Base-by-base conservation (phyloP, 2,797 vertebrate genomes). In the Anas capensis region DNA sequence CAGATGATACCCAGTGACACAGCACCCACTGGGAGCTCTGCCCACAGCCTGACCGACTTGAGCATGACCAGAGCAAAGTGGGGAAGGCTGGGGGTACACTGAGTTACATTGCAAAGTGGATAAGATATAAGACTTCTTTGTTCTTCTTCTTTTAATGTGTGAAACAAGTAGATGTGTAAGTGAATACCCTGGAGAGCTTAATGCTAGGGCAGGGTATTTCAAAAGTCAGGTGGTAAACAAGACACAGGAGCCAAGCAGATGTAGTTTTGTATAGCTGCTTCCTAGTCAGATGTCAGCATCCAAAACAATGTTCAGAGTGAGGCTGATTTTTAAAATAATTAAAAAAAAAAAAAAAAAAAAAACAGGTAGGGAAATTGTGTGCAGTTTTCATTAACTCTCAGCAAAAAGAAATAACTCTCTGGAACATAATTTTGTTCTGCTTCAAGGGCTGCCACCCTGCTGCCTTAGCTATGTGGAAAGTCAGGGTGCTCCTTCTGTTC, bases 391-490 rank as follows among this genome's bases (percentile, higher is more conserved):
- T 86, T 90, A 91, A 88, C 77, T 73, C 33, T 56, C 29, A 17
- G 26, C 20, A 90, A 80, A 86, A 87, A 57, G 7, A 53, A 82
- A 19, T 42, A 36, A 64, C 12, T 60, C n/a, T 31, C 66, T 80
- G 66, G 78, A 56, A 69, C 53, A 27, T 16, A 58, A 19, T 85
- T 84, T 16, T 77, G n/a, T 49, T 91, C 7, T 0, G 42, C 82
- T 72, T 21, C 0, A 0, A 72, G 75, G 23, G 60, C 49, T 89
- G 53, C 64, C 73, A 89, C 29, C 46, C 83, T 80, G 72, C 66
- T 90, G 46, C 3, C 77, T 71, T 51, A 91, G 91, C 80, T 83
- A 70, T 4, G 11, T 88, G 76, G 84, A 81, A 92, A 94, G 72
- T 68, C 66, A 76, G 54, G 70, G 60, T 3, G 1, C 78, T 89